Percentiles rank a stretch among this genome's conserved stretches.
Evolutionary conservation across 2,113 vertebrate species (phyloP).

Genomic region (Paramormyrops kingsleyae): DNA sequence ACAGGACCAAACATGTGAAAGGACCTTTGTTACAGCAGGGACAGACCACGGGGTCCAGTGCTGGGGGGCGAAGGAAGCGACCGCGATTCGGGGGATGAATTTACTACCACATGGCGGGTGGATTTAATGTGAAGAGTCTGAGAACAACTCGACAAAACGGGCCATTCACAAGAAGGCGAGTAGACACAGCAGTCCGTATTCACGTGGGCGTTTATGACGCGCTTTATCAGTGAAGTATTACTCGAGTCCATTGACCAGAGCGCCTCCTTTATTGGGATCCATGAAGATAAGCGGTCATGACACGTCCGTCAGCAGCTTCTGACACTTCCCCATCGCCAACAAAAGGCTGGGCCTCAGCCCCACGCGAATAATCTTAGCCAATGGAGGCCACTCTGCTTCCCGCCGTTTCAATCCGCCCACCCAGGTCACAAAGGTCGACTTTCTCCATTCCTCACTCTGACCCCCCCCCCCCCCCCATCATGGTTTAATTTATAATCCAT

Average conservation of each 20-base stretch:
- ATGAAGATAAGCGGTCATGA: background rate
- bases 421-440: background rate
- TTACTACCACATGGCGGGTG: background rate
- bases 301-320: background rate
- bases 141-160: background rate
- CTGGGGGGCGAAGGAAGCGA: background rate
- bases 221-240: background rate
- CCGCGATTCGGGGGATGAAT: constrained; percentile 12
- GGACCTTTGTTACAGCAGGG: background rate
- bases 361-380: background rate
- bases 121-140: background rate
- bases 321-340: background rate
- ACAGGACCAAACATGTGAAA: background rate
- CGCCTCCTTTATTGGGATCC: background rate
- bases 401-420: background rate
- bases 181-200: background rate
- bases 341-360: background rate
- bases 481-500: background rate
- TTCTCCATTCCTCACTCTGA: background rate
- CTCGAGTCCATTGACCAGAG: background rate
- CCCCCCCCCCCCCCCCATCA: background rate
- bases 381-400: background rate
- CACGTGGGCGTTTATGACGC: background rate
- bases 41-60: background rate
- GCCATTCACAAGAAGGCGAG: background rate